phyloP scores from a whole-genome alignment of 92 coral and sea anemone genomes.

The Anthopleura xanthogrammica region DNA sequence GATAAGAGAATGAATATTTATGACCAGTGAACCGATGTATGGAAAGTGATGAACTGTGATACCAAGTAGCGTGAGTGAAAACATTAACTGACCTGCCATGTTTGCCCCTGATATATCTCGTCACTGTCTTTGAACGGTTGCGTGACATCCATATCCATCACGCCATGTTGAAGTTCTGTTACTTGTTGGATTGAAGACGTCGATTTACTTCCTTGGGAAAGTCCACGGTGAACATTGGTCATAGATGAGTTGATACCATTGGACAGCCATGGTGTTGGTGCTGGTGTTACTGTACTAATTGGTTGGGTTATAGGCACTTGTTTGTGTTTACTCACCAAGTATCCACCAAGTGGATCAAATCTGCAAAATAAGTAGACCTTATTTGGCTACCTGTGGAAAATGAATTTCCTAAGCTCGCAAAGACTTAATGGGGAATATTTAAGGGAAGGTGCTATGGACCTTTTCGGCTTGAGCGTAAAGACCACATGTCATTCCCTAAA shows the following conservation, averaged over 20 bases:
- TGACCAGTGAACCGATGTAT: neutral
- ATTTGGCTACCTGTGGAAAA: too few relatives aligned
- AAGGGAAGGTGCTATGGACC: too few relatives aligned
- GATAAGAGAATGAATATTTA: too few relatives aligned
- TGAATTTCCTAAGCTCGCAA: too few relatives aligned
- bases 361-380: neutral
- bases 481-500: too few relatives aligned
- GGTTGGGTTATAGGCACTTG: conserved; percentile 14
- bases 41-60: neutral
- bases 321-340: conserved; percentile 54
- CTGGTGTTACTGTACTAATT: conserved; percentile 67
- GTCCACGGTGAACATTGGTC: conserved; percentile 39
- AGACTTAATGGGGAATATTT: too few relatives aligned
- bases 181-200: conserved; percentile 61
- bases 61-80: neutral
- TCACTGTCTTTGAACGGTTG: conserved; percentile 46
- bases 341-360: conserved; percentile 37
- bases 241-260: conserved; percentile 26
- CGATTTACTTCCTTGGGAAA: conserved; percentile 47
- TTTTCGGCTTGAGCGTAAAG: too few relatives aligned
- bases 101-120: conserved; percentile 39
- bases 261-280: conserved; percentile 74
- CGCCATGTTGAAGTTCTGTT: conserved; percentile 63
- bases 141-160: conserved; percentile 59
- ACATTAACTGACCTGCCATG: conserved; percentile 68